phyloP scores from a whole-genome alignment of 1,140 invertebrate species.

The Chionoecetes opilio region DNA sequence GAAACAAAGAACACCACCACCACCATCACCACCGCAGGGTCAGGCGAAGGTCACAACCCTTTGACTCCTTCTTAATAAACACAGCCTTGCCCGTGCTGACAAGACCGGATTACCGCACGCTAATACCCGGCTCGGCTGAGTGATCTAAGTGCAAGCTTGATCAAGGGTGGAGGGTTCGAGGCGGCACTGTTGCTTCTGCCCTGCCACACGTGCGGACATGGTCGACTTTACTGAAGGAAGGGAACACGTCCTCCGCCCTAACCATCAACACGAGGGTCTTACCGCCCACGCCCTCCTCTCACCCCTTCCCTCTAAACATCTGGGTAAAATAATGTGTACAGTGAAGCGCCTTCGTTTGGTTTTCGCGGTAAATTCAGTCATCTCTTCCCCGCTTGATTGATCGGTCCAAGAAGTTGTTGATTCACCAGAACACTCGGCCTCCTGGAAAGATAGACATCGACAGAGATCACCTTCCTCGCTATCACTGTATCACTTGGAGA shows the following conservation, averaged over 20 bases:
- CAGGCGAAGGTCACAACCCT: neutral
- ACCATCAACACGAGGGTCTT: too few relatives aligned
- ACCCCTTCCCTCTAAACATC: neutral
- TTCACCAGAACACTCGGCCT: neutral
- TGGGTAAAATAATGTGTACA: neutral
- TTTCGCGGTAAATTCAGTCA: neutral
- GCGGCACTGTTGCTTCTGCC: too few relatives aligned
- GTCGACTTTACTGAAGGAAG: too few relatives aligned
- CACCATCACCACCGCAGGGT: neutral
- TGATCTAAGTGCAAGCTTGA: neutral
- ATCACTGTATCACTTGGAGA: neutral
- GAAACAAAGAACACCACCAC: neutral
- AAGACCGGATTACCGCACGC: neutral
- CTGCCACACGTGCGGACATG: too few relatives aligned
- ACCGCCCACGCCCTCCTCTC: neutral
- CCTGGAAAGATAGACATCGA: neutral
- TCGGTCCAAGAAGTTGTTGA: neutral
- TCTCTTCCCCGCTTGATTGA: neutral
- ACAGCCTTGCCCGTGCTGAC: neutral
- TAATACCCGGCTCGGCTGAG: neutral
- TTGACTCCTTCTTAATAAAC: slow-evolving; percentile 10
- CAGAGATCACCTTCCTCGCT: neutral
- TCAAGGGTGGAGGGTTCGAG: neutral
- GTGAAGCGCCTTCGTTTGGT: neutral
- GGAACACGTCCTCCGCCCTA: too few relatives aligned